These are phyloP conservation scores for Brachypodius melanocephalos DNA, from an alignment of 2,113 vertebrate genomes.

Conservation along the genomic window DNA sequence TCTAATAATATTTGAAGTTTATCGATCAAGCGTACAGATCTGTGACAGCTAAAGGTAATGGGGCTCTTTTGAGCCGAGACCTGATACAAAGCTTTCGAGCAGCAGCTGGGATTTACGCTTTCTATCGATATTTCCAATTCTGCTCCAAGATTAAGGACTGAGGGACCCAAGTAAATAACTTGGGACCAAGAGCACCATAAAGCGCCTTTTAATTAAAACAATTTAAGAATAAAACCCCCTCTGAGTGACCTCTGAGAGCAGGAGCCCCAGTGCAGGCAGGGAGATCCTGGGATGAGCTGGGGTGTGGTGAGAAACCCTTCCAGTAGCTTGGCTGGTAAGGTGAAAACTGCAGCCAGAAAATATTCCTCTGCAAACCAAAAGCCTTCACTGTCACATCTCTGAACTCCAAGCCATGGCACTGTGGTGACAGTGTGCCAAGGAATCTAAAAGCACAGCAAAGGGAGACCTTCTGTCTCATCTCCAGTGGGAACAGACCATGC, in stretches of 20 bases:
- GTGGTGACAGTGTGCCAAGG: not conserved
- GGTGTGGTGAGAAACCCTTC: not conserved
- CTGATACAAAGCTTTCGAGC: slow-evolving; percentile 80
- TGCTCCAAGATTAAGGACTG: slow-evolving; percentile 77
- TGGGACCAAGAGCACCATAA: slow-evolving; percentile 39
- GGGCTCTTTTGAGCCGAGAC: slow-evolving; percentile 79
- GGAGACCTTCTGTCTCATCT: not conserved
- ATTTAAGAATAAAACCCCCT: slow-evolving; percentile 21
- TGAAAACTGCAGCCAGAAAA: not conserved
- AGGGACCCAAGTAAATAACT: slow-evolving; percentile 64
- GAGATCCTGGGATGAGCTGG: not conserved
- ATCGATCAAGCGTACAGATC: slow-evolving; percentile 89
- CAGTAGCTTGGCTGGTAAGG: not conserved
- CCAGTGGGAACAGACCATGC: not conserved
- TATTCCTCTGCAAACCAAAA: not conserved
- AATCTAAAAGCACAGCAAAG: not conserved
- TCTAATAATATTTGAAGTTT: slow-evolving; percentile 91
- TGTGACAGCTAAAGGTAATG: slow-evolving; percentile 87
- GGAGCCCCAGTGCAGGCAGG: not conserved
- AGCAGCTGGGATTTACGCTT: slow-evolving; percentile 80
- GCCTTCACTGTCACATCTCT: not conserved
- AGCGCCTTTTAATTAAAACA: slow-evolving; percentile 70
- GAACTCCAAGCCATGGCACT: not conserved
- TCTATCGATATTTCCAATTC: slow-evolving; percentile 85
- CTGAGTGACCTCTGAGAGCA: not conserved